These are phyloP conservation scores for Catocala nupta DNA, from an alignment of 2,888 invertebrate species.

Conservation along the genomic window DNA sequence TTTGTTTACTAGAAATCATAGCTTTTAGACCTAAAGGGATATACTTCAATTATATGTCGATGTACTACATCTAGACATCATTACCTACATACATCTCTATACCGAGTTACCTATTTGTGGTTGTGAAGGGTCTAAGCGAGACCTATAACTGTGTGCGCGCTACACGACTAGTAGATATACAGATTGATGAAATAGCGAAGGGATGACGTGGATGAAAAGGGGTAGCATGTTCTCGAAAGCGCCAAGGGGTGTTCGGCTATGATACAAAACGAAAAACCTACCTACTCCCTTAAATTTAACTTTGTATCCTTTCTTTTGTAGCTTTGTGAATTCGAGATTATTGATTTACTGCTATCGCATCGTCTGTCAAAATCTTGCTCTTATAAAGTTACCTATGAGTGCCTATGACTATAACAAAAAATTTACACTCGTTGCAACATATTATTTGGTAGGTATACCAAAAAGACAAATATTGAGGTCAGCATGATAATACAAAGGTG, in stretches of 20 bases:
- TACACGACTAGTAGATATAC: slow-evolving; percentile 19
- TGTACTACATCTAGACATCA: neutral
- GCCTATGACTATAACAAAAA: too few species aligned
- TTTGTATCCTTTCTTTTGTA: slow-evolving; percentile 20
- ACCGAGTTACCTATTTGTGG: slow-evolving; percentile 11
- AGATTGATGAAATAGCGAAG: slow-evolving; percentile 44
- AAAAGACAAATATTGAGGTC: too few species aligned
- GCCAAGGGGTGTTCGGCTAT: slow-evolving; percentile 23
- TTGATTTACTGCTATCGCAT: slow-evolving; percentile 10
- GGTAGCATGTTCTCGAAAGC: slow-evolving; percentile 36
- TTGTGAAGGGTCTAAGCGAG: slow-evolving; percentile 5
- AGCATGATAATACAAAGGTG: too few species aligned
- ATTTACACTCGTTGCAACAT: too few species aligned
- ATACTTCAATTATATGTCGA: too few species aligned
- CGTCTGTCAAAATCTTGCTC: slow-evolving; percentile 12
- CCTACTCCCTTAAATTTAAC: slow-evolving; percentile 13
- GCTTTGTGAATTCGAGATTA: slow-evolving; percentile 3
- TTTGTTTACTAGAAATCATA: too few species aligned
- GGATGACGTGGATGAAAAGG: slow-evolving; percentile 45
- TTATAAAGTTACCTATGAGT: neutral
- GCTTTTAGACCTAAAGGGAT: too few species aligned
- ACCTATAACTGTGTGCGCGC: slow-evolving; percentile 1
- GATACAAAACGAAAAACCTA: slow-evolving; percentile 25
- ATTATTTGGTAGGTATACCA: too few species aligned
- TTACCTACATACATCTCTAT: neutral